These are phyloP conservation scores for Caenorhabditis brenneri DNA, from an alignment of 1,140 invertebrate species.

Conservation along the genomic window DNA sequence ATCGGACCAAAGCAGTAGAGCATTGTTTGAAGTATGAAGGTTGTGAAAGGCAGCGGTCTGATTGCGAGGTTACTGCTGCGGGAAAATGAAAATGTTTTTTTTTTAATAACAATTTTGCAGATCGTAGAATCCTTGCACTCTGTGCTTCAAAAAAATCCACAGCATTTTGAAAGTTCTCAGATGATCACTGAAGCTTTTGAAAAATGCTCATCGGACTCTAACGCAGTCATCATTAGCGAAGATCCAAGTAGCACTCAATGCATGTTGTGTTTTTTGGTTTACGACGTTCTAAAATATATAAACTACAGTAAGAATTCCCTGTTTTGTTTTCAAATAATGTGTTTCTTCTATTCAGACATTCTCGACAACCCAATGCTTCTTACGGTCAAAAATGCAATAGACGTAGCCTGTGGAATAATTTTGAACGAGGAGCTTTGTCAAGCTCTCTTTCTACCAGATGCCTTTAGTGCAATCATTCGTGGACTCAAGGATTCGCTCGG, in stretches of 20 bases:
- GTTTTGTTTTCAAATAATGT: neutral
- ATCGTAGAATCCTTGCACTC: no score
- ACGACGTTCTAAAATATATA: constrained; percentile 4
- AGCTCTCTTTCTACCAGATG: neutral
- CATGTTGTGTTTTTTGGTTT: constrained; percentile 19
- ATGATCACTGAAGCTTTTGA: neutral
- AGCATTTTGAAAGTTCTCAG: neutral
- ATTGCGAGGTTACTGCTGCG: neutral
- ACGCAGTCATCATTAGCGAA: neutral
- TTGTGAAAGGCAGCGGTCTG: neutral
- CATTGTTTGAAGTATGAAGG: neutral
- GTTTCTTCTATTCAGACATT: neutral
- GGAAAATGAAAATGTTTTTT: no score
- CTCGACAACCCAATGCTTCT: constrained; percentile 7
- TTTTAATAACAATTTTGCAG: neutral
- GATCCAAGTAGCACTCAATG: neutral
- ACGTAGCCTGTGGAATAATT: neutral
- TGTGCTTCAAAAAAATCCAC: neutral
- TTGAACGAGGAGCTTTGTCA: neutral
- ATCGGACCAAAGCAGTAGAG: neutral
- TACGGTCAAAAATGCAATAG: neutral
- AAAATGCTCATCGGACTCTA: neutral
- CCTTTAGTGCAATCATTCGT: neutral
- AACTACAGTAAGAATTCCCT: neutral
- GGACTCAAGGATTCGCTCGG: constrained; percentile 33